phyloP scores from a whole-genome alignment of 92 coral and sea anemone species.

The Blastomussa wellsi region DNA sequence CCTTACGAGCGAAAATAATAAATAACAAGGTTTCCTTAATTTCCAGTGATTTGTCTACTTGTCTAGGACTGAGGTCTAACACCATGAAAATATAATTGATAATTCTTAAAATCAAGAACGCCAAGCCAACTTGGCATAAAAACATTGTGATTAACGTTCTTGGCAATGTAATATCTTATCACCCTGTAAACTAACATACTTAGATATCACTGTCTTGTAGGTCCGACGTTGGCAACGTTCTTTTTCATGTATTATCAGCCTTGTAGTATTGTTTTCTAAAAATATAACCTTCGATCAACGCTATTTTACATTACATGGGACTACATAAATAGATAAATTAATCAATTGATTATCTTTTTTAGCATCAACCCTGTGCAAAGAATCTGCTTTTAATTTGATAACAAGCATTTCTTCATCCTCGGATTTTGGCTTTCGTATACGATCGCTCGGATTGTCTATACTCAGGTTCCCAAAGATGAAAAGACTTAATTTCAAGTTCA shows the following conservation, averaged over 20 bases:
- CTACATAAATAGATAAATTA: neutral
- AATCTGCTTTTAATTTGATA: neutral
- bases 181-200: neutral
- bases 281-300: neutral
- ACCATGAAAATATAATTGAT: neutral
- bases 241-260: no score
- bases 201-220: no score
- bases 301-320: neutral
- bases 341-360: no score
- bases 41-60: neutral
- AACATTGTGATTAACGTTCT: neutral
- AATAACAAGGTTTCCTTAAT: neutral
- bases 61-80: neutral
- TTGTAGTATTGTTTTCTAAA: no score
- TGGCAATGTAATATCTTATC: neutral
- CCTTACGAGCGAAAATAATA: no score
- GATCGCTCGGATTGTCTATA: neutral
- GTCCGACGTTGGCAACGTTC: no score
- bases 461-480: neutral
- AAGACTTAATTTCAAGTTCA: neutral
- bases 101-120: neutral
- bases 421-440: neutral
- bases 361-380: neutral
- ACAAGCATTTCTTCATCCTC: neutral
- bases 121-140: neutral